Evolutionary conservation across 1,140 invertebrate genomes (phyloP), one percentile per base, ranked within the genome.

Genomic region (Spodoptera litura): DNA sequence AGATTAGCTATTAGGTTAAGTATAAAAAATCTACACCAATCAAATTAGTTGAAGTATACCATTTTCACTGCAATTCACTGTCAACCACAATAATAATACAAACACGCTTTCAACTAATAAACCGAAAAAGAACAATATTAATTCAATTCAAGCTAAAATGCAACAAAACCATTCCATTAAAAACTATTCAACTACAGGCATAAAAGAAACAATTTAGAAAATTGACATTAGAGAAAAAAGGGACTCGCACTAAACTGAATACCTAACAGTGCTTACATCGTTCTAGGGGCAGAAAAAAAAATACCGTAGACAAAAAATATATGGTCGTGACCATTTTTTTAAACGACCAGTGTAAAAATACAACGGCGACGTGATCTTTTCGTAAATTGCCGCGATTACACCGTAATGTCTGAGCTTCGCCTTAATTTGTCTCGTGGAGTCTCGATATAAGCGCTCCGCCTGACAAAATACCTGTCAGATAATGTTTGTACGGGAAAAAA

Each of bases 381-480:
- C 83, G 58, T 78, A 84, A 84, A 82, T 84, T 80, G 78, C 80
- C 64, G 66, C 80, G 78, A 84, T 84, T 80, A 82, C 71, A 56
- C 25, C 8, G 66, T 73, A 81, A 66, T 77, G 66, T 77, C 53
- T 56, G 78, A 51, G 73, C 73, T 71, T 78, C 55, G 70, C 61
- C 80, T 75, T 83, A 83, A 83, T 83, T 83, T 81, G 80, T 81
- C 73, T 78, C 78, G 75, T 70, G 77, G 53, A 66, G 71, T 79
- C 62, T 82, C 75, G 80, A 79, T 82, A 59, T 82, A 70, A 78
- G 61, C 59, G 44, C 70, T 20, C 35, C 27, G 55, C 62, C 72
- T 81, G 76, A 81, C 71, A 78, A 78, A 81, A 81, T 76, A 79
- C 78, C 78, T 79, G 78, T 71, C 52, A 78, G 76, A 59, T 81